Conservation (phyloP, 2,113 vertebrate species). For the Origma solitaria region DNA sequence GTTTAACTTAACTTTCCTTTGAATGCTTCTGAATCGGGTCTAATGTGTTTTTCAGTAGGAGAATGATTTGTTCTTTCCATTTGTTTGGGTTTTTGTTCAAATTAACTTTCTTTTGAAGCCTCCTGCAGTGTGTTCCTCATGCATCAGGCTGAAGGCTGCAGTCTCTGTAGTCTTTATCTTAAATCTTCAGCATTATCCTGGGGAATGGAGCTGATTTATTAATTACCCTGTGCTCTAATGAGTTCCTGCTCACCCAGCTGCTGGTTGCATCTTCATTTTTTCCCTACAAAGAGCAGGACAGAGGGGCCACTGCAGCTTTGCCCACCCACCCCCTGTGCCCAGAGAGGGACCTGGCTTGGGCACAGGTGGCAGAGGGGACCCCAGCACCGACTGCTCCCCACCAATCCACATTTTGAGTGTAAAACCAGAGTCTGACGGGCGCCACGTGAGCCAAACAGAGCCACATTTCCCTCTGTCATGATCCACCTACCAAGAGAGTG, state of each 20-base stretch:
- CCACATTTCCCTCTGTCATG: neutral
- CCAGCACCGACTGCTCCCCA: neutral
- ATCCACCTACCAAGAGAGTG: neutral
- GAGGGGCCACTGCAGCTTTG: neutral
- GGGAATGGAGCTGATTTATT: neutral
- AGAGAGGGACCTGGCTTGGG: neutral
- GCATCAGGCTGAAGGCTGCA: neutral
- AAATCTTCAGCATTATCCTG: neutral
- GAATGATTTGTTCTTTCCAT: neutral
- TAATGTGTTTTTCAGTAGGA: neutral
- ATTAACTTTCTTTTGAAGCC: neutral
- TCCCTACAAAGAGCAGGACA: neutral
- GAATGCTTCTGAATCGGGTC: neutral
- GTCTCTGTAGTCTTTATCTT: neutral
- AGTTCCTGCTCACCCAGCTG: neutral
- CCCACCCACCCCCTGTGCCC: neutral
- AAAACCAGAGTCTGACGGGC: neutral
- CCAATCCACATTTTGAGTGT: fast-evolving
- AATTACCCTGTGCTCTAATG: neutral
- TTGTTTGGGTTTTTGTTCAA: neutral
- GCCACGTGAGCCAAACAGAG: neutral
- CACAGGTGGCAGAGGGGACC: fast-evolving
- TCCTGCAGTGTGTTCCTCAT: neutral
- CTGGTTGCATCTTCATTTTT: neutral
- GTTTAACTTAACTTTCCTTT: neutral